These are phyloP conservation scores for Zaprionus nigranus DNA, from an alignment of 1,140 invertebrate species.

Conservation along the genomic window DNA sequence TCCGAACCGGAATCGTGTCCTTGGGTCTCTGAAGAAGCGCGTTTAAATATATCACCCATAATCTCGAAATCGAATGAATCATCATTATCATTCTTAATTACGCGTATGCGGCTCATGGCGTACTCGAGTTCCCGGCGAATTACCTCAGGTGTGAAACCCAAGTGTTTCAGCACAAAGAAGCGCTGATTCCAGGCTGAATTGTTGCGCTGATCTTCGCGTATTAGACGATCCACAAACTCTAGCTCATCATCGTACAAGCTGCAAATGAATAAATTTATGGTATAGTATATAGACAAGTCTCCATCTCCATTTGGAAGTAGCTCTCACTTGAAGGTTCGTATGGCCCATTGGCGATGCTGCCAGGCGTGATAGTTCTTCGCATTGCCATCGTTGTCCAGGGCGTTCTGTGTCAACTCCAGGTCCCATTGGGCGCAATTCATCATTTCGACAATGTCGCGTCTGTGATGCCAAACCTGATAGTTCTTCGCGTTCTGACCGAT, in stretches of 20 bases:
- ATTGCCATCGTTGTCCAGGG: slow-evolving; percentile 90
- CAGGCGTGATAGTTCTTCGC: slow-evolving; percentile 99
- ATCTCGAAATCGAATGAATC: too few species aligned
- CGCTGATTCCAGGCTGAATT: slow-evolving; percentile 99
- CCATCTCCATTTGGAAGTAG: not conserved
- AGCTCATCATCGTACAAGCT: slow-evolving; percentile 95
- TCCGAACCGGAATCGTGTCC: too few species aligned
- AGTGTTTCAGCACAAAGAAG: slow-evolving; percentile 95
- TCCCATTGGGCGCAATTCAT: slow-evolving; percentile 92
- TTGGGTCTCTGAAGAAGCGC: too few species aligned
- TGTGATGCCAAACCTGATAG: slow-evolving; percentile 98
- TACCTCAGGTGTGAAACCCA: slow-evolving; percentile 90
- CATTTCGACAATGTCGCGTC: slow-evolving; percentile 95
- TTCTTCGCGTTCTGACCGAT: slow-evolving; percentile 98
- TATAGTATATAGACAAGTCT: not conserved
- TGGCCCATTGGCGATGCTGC: slow-evolving; percentile 98
- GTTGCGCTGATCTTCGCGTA: slow-evolving; percentile 96
- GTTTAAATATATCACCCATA: too few species aligned
- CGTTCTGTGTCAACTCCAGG: slow-evolving; percentile 91
- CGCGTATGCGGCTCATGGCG: slow-evolving; percentile 91
- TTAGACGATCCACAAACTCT: slow-evolving; percentile 91
- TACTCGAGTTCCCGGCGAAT: slow-evolving; percentile 92
- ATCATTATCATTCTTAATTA: slow-evolving; percentile 92
- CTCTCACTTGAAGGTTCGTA: slow-evolving; percentile 92
- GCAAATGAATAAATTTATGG: slow-evolving; percentile 33